phyloP scores from a whole-genome alignment of 2,888 invertebrate genomes.

The Blastobasis adustella region DNA sequence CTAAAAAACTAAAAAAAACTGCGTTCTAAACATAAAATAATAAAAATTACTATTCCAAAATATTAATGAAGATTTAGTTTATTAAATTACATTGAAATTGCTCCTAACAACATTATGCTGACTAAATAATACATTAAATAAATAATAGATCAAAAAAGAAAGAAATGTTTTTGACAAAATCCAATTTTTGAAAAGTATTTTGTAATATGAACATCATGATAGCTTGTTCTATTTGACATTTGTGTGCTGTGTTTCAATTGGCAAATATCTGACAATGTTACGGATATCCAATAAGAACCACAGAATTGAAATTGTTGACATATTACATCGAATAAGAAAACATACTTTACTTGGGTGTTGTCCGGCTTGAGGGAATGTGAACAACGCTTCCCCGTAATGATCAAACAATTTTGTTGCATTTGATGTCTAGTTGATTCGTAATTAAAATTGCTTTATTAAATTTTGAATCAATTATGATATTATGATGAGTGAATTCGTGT shows the following conservation, averaged over 20 bases:
- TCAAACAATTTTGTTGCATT: conserved; percentile 54
- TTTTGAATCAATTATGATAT: conserved; percentile 51
- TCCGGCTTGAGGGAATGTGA: conserved; percentile 45
- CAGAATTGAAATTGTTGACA: conserved; percentile 1
- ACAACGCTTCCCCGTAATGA: conserved; percentile 62
- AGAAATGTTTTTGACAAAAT: no score
- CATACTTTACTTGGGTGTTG: conserved; percentile 52
- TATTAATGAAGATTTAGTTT: no score
- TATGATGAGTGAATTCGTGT: conserved; percentile 61
- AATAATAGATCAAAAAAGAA: no score
- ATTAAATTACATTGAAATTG: no score
- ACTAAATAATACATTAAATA: no score
- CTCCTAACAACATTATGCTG: no score
- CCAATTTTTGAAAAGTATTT: no score
- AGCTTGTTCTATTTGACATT: no score
- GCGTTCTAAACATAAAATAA: no score
- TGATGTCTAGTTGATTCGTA: conserved; percentile 35
- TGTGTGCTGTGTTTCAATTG: neutral
- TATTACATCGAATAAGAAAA: conserved; percentile 15
- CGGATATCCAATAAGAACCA: conserved; percentile 3
- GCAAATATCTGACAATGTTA: neutral
- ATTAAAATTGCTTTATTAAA: conserved; percentile 18
- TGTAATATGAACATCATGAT: no score
- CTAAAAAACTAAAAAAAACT: no score
- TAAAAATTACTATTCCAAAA: no score